phyloP scores from a whole-genome alignment of 1,140 invertebrate species.

The Chlorops oryzae region DNA sequence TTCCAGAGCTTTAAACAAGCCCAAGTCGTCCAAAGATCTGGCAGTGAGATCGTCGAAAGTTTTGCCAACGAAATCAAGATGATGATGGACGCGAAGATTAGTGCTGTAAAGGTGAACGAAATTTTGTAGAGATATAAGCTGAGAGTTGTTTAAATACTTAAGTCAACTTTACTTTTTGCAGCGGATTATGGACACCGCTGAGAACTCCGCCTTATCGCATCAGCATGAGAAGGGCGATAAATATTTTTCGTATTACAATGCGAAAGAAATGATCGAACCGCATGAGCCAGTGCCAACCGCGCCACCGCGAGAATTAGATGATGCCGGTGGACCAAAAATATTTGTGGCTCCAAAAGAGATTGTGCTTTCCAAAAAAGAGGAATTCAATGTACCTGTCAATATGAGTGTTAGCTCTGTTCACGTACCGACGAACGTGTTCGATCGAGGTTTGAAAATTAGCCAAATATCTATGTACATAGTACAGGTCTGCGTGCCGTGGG shows the following conservation, averaged over 20 bases:
- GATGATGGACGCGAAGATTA: constrained; percentile 79
- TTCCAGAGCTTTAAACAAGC: constrained; percentile 67
- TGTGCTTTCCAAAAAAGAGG: constrained; percentile 60
- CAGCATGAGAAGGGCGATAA: constrained; percentile 56
- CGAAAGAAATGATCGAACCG: constrained; percentile 61
- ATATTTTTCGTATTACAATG: constrained; percentile 65
- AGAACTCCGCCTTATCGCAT: constrained; percentile 62
- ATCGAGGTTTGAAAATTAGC: constrained; percentile 70
- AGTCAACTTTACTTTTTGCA: constrained; percentile 27
- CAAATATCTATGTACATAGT: too few species aligned
- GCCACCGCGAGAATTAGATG: constrained; percentile 50
- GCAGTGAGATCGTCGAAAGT: constrained; percentile 63
- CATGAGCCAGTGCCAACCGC: constrained; percentile 46
- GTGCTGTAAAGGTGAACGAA: constrained; percentile 64
- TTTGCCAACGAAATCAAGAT: constrained; percentile 72
- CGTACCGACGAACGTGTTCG: constrained; percentile 92
- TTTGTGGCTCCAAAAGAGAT: constrained; percentile 53
- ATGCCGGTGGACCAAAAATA: constrained; percentile 51
- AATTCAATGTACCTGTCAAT: constrained; percentile 75
- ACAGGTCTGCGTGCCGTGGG: too few species aligned
- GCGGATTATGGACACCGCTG: constrained; percentile 76
- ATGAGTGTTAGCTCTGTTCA: constrained; percentile 82
- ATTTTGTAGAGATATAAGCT: too few species aligned
- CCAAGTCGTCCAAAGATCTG: constrained; percentile 62
- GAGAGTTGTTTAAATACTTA: not conserved